Base-by-base conservation (phyloP, 2,797 vertebrate species). In the Cheracebus regulus region DNA sequence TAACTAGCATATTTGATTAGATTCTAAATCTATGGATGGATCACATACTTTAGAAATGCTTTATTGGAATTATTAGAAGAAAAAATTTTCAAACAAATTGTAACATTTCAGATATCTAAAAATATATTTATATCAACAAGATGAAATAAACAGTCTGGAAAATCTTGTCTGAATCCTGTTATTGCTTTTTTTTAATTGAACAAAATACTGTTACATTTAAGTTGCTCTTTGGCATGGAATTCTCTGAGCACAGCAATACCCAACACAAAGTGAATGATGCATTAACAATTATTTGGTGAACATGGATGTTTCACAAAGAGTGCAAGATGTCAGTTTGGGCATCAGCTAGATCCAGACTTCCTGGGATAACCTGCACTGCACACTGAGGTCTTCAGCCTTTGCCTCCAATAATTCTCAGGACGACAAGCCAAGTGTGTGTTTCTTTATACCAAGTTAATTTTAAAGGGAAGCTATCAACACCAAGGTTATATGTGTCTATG, bases 121-220 rank as follows among this genome's bases (percentile, higher is more conserved):
- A 82, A 72, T 39, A 3, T 44, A 17, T 55, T 93, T 64, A 58
- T 41, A 41, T 48, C 72, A 17, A 78, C 39, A 78, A 96, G 78
- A 13, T 64, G 57, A 97, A 90, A 80, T 41, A 87, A 96, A 97
- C 36, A 80, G 7, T 79, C n/a, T 50, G 64, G 26, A 85, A 72
- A 95, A 76, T 76, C n/a, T 48, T 64, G 13, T 85, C 44, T 95
- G 84, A 79, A 93, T 73, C 28, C 17, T 52, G 8, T 50, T 83
- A 30, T 88, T 67, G 30, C 30, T 67, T 93, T 50, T 50, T 50
- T 91, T 46, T 73, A 80, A 15, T 44, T 84, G 44, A 95, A 9
- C 33, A 76, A 89, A 96, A 94, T 13, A 76, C 50, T 79, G 3
- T n/a, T 55, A 61, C 67, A 57, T 44, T 94, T 10, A 4, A 84